Conservation (phyloP, 2,113 vertebrate genomes). For the Neodon shergylaensis region DNA sequence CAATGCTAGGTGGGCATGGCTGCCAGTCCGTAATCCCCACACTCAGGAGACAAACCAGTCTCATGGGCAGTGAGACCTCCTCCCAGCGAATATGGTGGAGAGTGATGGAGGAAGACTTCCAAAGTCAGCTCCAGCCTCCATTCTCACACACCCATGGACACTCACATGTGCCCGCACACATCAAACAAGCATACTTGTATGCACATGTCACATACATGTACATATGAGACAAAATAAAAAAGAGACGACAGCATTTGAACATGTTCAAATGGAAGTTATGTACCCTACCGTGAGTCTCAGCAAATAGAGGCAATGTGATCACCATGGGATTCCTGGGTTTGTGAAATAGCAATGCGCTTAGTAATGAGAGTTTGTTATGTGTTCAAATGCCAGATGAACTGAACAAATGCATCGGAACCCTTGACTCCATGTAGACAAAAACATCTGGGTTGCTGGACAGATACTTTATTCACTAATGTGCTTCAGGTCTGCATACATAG, state of each 20-base stretch:
- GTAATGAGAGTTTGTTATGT: slow-evolving; percentile 51
- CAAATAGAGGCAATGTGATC: slow-evolving; percentile 8
- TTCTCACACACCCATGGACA: neutral
- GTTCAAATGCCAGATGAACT: slow-evolving; percentile 65
- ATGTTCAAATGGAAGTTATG: slow-evolving; percentile 12
- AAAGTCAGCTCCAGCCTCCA: neutral
- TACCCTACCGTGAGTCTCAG: neutral
- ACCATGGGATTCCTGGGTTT: neutral
- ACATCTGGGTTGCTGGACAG: slow-evolving; percentile 64
- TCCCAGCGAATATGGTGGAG: too few species aligned
- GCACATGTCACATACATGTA: neutral
- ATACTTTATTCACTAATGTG: slow-evolving; percentile 59
- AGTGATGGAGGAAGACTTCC: neutral
- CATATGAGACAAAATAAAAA: neutral
- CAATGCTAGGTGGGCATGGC: neutral
- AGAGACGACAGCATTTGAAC: slow-evolving; percentile 13
- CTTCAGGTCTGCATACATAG: slow-evolving; percentile 65
- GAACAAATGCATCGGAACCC: slow-evolving; percentile 51
- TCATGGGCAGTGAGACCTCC: too few species aligned
- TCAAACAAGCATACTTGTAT: neutral
- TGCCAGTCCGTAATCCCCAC: neutral
- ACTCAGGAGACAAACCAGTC: neutral
- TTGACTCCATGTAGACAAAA: slow-evolving; percentile 56
- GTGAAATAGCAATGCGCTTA: slow-evolving; percentile 46
- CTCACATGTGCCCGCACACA: neutral